These are phyloP conservation scores for Aphis gossypii DNA, from an alignment of 1,140 invertebrate genomes.

Conservation along the genomic window DNA sequence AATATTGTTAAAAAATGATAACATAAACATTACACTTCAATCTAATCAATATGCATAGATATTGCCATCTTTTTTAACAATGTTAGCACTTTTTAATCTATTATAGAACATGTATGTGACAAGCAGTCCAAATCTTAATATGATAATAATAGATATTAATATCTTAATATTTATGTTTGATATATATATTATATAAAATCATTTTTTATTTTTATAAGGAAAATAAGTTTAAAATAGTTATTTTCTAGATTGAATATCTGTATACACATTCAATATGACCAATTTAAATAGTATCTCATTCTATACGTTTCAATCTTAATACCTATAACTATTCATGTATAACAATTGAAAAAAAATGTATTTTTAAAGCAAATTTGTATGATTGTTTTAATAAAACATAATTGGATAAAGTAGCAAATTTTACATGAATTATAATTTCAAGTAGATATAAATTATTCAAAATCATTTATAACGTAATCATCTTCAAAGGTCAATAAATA, in stretches of 20 bases:
- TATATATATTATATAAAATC: not conserved
- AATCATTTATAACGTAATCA: not conserved
- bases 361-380: not conserved
- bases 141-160: too few species aligned
- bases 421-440: not conserved
- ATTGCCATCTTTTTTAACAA: too few species aligned
- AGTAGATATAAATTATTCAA: not conserved
- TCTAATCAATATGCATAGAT: too few species aligned
- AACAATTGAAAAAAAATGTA: not conserved
- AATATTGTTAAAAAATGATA: too few species aligned
- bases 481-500: not conserved
- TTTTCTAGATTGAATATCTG: not conserved
- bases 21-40: too few species aligned
- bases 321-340: not conserved
- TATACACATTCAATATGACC: too few species aligned
- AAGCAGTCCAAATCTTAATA: too few species aligned
- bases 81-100: too few species aligned
- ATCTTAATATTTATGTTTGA: too few species aligned
- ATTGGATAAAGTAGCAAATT: not conserved
- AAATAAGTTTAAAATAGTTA: not conserved
- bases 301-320: not conserved
- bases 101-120: too few species aligned
- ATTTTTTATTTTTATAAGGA: not conserved
- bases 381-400: not conserved
- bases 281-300: too few species aligned